phyloP scores from a whole-genome alignment of 2,113 vertebrate genomes.

The Ellobius talpinus region DNA sequence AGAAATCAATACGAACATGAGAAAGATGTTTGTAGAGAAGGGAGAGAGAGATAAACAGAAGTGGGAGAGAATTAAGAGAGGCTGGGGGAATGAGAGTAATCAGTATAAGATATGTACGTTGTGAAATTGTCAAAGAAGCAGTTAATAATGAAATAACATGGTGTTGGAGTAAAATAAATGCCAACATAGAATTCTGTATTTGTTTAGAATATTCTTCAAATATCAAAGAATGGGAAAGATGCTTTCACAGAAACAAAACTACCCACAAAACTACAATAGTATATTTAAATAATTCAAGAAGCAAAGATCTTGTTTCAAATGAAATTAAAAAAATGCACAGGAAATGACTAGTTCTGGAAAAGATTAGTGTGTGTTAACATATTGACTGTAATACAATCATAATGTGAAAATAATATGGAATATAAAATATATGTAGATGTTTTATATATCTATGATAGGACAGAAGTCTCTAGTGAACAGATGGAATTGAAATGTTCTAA shows the following conservation, averaged over 20 bases:
- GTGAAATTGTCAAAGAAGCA: background rate
- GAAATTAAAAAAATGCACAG: background rate
- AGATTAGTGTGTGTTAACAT: background rate
- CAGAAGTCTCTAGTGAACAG: background rate
- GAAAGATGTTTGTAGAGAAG: background rate
- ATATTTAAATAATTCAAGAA: slow-evolving; percentile 28
- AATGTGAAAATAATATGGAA: background rate
- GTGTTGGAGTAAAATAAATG: slow-evolving; percentile 27
- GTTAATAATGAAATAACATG: background rate
- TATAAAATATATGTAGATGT: background rate
- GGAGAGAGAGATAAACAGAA: background rate
- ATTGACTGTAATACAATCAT: background rate
- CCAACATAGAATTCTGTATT: background rate
- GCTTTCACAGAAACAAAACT: slow-evolving; percentile 4
- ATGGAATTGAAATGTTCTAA: slow-evolving; percentile 16
- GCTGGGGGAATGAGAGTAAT: background rate
- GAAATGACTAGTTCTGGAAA: background rate
- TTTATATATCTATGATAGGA: background rate
- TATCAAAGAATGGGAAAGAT: background rate
- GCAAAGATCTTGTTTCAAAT: slow-evolving; percentile 36
- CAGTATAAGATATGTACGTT: background rate
- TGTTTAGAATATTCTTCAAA: slow-evolving; percentile 23
- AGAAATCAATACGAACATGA: background rate
- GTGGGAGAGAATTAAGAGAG: background rate
- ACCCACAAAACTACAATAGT: background rate